Conservation (phyloP, 2,888 invertebrate genomes). For the Melanostoma mellinum region DNA sequence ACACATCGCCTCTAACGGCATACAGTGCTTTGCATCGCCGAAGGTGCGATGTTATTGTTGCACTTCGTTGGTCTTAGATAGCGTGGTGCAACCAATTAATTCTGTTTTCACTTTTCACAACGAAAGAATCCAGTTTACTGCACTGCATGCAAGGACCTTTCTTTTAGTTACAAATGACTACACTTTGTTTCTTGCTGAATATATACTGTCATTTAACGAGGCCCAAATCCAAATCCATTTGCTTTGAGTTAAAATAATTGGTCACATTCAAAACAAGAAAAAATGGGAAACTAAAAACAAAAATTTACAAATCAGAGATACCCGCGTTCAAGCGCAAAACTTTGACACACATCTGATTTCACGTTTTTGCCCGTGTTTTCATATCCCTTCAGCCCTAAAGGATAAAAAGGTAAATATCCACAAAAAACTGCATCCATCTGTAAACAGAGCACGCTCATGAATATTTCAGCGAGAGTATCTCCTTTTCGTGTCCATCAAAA, state of each 20-base stretch:
- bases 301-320: conserved; percentile 8
- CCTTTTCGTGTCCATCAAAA: not conserved
- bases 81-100: conserved; percentile 20
- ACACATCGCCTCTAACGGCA: conserved; percentile 32
- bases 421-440: conserved; percentile 31
- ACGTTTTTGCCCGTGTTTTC: conserved; percentile 20
- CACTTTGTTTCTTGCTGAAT: no score
- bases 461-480: conserved; percentile 20
- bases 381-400: conserved; percentile 14
- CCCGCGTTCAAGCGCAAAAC: not conserved
- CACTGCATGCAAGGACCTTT: not conserved
- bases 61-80: conserved; percentile 40
- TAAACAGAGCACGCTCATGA: conserved; percentile 37
- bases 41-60: conserved; percentile 33
- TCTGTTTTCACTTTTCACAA: conserved; percentile 32
- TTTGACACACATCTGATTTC: conserved; percentile 24
- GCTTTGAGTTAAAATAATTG: no score
- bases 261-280: no score
- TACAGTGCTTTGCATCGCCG: conserved; percentile 8
- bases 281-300: not conserved
- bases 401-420: conserved; percentile 31
- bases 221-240: no score
- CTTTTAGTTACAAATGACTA: not conserved
- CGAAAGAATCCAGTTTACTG: not conserved
- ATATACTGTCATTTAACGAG: no score